These are phyloP conservation scores for Atta colombica DNA, from an alignment of 1,140 invertebrate species.

Conservation along the genomic window DNA sequence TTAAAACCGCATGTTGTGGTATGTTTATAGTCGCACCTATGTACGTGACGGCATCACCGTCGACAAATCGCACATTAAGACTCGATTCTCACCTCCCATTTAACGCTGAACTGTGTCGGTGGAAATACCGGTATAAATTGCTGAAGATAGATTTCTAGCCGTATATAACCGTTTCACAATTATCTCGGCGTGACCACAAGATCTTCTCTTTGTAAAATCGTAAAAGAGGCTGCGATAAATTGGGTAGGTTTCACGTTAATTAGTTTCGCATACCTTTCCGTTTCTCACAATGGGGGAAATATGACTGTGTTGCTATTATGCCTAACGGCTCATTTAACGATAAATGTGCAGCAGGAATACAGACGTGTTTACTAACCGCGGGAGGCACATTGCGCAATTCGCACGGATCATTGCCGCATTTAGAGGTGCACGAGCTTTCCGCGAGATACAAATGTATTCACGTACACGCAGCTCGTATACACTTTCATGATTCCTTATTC, in stretches of 20 bases:
- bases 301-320: not conserved
- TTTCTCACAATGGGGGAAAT: conserved; percentile 12
- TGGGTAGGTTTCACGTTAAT: not conserved
- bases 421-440: conserved; percentile 38
- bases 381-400: conserved; percentile 31
- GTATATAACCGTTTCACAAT: not conserved
- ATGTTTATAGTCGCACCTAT: conserved; percentile 22
- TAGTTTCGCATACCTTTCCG: not conserved
- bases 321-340: not conserved
- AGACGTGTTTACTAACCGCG: conserved; percentile 18
- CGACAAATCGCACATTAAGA: conserved; percentile 6
- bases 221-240: conserved; percentile 33
- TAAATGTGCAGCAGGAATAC: conserved; percentile 9
- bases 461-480: not conserved
- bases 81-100: conserved; percentile 29
- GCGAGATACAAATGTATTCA: conserved; percentile 8
- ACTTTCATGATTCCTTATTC: conserved; percentile 22
- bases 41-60: conserved; percentile 21
- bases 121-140: conserved; percentile 5
- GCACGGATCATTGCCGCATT: conserved; percentile 43
- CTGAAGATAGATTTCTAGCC: not conserved
- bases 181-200: not conserved
- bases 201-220: not conserved
- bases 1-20: not conserved
- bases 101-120: not conserved